Conservation (phyloP, 2,797 vertebrate species). For the Squalus acanthias region DNA sequence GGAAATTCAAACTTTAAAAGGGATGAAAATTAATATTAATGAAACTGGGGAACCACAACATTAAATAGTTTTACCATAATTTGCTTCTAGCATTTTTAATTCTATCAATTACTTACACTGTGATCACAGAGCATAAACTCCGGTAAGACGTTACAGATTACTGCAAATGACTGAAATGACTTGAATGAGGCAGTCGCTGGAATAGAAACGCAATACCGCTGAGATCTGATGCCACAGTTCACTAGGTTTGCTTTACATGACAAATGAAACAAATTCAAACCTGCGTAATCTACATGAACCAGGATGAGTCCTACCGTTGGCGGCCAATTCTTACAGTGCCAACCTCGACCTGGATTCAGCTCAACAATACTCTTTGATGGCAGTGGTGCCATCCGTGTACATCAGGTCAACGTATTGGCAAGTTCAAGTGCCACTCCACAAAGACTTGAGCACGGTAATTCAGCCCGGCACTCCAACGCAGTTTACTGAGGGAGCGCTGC, state of each 20-base stretch:
- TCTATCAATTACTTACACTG: slow-evolving; percentile 37
- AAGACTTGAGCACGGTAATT: background rate
- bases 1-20: slow-evolving; percentile 36
- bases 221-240: slow-evolving; percentile 25
- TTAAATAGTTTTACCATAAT: slow-evolving; percentile 38
- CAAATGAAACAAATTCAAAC: slow-evolving; percentile 25
- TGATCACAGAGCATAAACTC: slow-evolving; percentile 37
- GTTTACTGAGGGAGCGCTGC: background rate
- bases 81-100: slow-evolving; percentile 36
- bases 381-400: background rate
- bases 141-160: slow-evolving; percentile 34
- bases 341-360: no score
- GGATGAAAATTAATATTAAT: slow-evolving; percentile 38
- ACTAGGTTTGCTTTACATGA: slow-evolving; percentile 31
- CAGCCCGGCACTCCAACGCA: background rate
- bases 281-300: background rate
- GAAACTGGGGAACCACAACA: slow-evolving; percentile 37
- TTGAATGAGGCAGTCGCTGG: slow-evolving; percentile 25
- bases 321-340: background rate
- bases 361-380: background rate
- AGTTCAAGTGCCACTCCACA: background rate
- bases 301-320: background rate
- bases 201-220: background rate
- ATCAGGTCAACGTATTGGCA: background rate
- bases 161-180: slow-evolving; percentile 31